Evolutionary conservation across 2,113 vertebrate genomes (phyloP).

Genomic region (Marmota flaviventris): DNA sequence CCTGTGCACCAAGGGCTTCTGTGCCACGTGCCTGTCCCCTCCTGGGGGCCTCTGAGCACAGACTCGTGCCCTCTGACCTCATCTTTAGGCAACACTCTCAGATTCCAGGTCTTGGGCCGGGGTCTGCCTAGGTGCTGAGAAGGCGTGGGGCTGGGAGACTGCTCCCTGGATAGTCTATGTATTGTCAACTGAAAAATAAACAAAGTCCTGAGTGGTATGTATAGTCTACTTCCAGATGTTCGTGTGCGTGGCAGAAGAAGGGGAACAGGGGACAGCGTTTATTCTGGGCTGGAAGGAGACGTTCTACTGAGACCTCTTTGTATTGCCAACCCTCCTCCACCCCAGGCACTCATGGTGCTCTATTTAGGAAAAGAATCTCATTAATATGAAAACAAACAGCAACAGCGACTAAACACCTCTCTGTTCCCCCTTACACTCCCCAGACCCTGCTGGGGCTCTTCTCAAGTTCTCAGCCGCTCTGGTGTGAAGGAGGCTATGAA

Average conservation of each 20-base stretch:
- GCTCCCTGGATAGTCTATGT: neutral
- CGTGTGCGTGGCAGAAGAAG: neutral
- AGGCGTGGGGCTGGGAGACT: neutral
- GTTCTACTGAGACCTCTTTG: neutral
- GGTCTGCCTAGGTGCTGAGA: neutral
- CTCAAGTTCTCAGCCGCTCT: neutral
- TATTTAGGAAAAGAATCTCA: neutral
- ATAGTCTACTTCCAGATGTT: neutral
- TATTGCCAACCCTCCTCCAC: neutral
- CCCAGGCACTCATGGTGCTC: neutral
- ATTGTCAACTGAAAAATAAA: conserved; percentile 7
- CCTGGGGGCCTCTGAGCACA: conserved; percentile 67
- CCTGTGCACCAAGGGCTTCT: conserved; percentile 58
- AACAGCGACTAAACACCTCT: neutral
- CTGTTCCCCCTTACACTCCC: neutral
- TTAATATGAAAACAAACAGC: neutral
- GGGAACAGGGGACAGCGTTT: neutral
- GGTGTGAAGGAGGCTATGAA: neutral
- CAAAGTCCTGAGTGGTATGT: neutral
- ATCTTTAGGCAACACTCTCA: conserved; percentile 46
- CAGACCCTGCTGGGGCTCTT: neutral
- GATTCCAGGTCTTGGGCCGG: fast-evolving
- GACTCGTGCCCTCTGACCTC: conserved; percentile 60
- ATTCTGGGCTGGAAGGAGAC: neutral
- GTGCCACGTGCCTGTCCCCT: fast-evolving